Base-by-base conservation (phyloP, 2,113 vertebrate genomes). In the Oceanites oceanicus region DNA sequence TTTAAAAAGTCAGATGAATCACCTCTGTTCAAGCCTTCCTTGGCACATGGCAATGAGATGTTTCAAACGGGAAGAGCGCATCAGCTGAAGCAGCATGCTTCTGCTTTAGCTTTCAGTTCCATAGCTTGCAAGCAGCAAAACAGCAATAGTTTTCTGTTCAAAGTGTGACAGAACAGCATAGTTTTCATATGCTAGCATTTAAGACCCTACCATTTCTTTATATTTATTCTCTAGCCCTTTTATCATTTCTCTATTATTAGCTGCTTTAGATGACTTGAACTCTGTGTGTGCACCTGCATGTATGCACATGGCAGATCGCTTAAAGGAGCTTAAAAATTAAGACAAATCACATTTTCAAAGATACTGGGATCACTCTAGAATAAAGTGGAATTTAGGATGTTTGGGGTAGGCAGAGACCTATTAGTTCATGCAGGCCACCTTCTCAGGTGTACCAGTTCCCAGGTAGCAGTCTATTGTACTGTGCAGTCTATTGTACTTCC, bases 91-190 rank as follows among this genome's bases (percentile, higher is more conserved):
- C 18, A 87, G 36, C 11, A 17, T 2, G 9, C 13, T 55, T 68
- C 53, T 81, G 58, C 63, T 72, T 53, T 44, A 71, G 15, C 58
- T 92, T 90, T 73, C 73, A 75, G n/a, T 87, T 92, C 58, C 3
- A 3, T 15, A 50, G 44, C 27, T 22, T 22, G 29, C 15, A 84
- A 59, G 27, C 25, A 55, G 40, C 6, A 44, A 56, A 89, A 44
- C 10, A 50, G 27, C 76, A 81, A 10, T 1, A 44, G 10, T 12
- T 50, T 70, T 70, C 55, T n/a, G 25, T 61, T 73, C 22, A 9
- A 66, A 62, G 26, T 10, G 17, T 0, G 0, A 53, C 34, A 78
- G 34, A 74, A 62, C 6, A 36, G 42, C 0, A 0, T 12, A 15
- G 49, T 73, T 84, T 86, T 49, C 25, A 62, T 21, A 34, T 75